Conservation (phyloP, 2,888 invertebrate species). For the Campoplex nolae region DNA sequence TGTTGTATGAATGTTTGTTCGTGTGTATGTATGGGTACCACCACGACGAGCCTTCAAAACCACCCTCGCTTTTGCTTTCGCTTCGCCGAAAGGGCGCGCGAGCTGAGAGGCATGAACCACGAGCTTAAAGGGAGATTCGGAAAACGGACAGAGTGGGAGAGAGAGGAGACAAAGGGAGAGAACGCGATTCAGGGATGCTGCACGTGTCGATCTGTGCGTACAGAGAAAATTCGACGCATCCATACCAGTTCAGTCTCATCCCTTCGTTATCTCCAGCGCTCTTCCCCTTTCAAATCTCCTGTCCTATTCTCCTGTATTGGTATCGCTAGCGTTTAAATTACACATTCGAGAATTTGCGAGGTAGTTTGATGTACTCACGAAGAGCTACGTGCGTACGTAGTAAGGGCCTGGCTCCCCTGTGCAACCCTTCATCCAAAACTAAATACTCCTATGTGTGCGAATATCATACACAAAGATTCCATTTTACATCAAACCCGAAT, state of each 20-base stretch:
- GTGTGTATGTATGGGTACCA: slow-evolving; percentile 33
- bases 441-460: background rate
- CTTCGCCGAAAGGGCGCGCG: slow-evolving; percentile 66
- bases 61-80: slow-evolving; percentile 69
- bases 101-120: slow-evolving; percentile 55
- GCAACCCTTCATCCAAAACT: slow-evolving; percentile 8
- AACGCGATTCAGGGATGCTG: slow-evolving; percentile 43
- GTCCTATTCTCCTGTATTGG: slow-evolving; percentile 47
- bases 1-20: background rate
- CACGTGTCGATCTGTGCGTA: slow-evolving; percentile 77
- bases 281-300: slow-evolving; percentile 25
- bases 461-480: slow-evolving; percentile 17
- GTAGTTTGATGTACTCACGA: slow-evolving; percentile 57
- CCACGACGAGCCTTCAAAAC: slow-evolving; percentile 68
- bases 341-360: slow-evolving; percentile 60
- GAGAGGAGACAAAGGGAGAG: slow-evolving; percentile 16
- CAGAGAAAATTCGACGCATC: slow-evolving; percentile 60
- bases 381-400: slow-evolving; percentile 32
- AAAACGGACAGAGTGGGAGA: slow-evolving; percentile 2
- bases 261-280: slow-evolving; percentile 49
- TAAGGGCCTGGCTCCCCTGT: background rate
- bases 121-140: slow-evolving; percentile 34
- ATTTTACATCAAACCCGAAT: slow-evolving; percentile 20
- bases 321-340: slow-evolving; percentile 61
- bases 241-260: slow-evolving; percentile 37